Evolutionary conservation across 2,888 invertebrate species (phyloP), one percentile per base, ranked within the genome.

Genomic region (Epinotia brunnichana): DNA sequence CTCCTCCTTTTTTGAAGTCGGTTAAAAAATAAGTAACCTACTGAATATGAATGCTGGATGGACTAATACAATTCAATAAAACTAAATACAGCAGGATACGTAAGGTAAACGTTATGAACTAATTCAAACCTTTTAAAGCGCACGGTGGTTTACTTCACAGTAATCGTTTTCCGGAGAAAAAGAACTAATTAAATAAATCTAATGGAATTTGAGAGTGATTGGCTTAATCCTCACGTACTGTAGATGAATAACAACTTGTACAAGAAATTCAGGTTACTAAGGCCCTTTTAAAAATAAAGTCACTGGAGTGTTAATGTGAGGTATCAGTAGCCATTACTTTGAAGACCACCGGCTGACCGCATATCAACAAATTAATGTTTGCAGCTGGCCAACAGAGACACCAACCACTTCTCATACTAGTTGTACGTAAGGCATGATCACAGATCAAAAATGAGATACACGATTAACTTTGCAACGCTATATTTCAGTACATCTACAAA

Each of bases 111-210:
- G 19, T 48, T 67, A 72, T 35, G 48, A 72, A 66, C 59, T 41
- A 41, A 54, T 51, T 44, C 3, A 69, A 66, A 56, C 56, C 54
- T 71, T 44, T 66, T 48, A 61, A 68, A 48, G 44, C 60, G 67
- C 61, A 24, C 56, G 21, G 61, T 67, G 59, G 59, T 70, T 66
- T 57, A 17, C n/a, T n/a, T n/a, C n/a, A 62, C 44, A 57, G 67
- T 48, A 72, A 67, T 51, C 19, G 56, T 13, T 56, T 54, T 56
- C 48, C 39, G 56, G 67, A 61, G n/a, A 21, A 67, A 68, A 72
- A 61, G 67, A 54, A 54, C 48, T 57, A 72, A 72, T 72, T 72
- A 68, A 68, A 68, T 39, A 68, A 56, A 72, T 62, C 56, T 21
- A 70, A 35, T 54, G 54, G 60, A 72, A 62, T 72, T 67, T 62